phyloP scores from a whole-genome alignment of 2,113 vertebrate genomes.

The Carettochelys insculpta region DNA sequence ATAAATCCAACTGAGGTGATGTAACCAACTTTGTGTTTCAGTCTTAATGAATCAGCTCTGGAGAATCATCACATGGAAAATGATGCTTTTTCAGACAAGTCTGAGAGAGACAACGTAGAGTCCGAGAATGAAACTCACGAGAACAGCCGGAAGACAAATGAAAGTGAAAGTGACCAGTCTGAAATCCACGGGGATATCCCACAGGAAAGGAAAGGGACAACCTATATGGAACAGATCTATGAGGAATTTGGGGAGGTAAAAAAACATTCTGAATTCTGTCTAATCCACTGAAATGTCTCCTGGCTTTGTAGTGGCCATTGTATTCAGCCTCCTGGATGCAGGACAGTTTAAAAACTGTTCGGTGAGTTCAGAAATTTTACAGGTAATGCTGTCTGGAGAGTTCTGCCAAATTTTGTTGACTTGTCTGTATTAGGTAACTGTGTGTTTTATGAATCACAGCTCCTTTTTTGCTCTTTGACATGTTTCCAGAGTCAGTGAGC shows the following conservation, averaged over 20 bases:
- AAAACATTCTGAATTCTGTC: neutral
- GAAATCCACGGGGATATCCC: slow-evolving; percentile 79
- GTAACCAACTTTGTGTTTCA: slow-evolving; percentile 61
- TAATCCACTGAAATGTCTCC: neutral
- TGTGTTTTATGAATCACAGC: slow-evolving; percentile 9
- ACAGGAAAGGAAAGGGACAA: slow-evolving; percentile 78
- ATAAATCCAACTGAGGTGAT: slow-evolving; percentile 1
- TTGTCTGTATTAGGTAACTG: slow-evolving; percentile 23
- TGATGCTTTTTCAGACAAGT: slow-evolving; percentile 91
- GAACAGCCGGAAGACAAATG: slow-evolving; percentile 83
- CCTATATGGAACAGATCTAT: slow-evolving; percentile 87
- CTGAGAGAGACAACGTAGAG: slow-evolving; percentile 86
- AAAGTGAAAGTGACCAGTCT: slow-evolving; percentile 87
- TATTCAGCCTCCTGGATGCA: neutral
- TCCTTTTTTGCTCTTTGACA: neutral
- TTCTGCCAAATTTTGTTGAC: slow-evolving; percentile 35
- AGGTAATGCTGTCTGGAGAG: neutral
- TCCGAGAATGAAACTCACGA: slow-evolving; percentile 84
- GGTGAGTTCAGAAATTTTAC: neutral
- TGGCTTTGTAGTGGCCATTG: neutral
- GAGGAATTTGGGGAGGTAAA: slow-evolving; percentile 94
- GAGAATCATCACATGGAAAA: slow-evolving; percentile 87
- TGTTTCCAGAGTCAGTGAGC: neutral
- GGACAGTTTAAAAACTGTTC: neutral
- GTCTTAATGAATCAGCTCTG: slow-evolving; percentile 85